Percentiles rank a stretch among this genome's conserved stretches.
Conservation (phyloP, 92 coral and sea anemone species). For the Nematostella vectensis region DNA sequence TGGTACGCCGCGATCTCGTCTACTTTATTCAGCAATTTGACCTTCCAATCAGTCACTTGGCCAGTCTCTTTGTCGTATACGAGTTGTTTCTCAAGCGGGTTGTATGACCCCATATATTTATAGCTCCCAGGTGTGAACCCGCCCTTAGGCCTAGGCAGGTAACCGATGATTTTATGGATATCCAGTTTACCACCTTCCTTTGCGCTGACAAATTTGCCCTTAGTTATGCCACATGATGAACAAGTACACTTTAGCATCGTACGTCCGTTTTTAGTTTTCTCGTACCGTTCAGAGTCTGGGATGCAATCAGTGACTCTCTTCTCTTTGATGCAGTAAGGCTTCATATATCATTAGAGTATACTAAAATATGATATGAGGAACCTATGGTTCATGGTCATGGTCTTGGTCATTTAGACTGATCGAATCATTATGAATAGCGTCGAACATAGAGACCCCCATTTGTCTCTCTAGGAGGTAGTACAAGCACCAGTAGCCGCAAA, state of each 20-base stretch:
- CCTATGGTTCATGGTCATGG: too few species aligned
- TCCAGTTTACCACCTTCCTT: not conserved
- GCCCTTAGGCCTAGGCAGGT: slow-evolving; percentile 8
- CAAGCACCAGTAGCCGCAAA: not conserved
- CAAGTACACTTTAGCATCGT: not conserved
- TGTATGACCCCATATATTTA: too few species aligned
- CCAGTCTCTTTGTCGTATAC: too few species aligned
- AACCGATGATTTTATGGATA: slow-evolving; percentile 6
- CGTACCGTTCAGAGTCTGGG: too few species aligned
- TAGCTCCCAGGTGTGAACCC: slow-evolving; percentile 20
- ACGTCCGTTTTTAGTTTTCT: not conserved
- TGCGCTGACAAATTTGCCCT: not conserved
- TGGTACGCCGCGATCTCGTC: slow-evolving; percentile 21
- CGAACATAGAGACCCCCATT: too few species aligned
- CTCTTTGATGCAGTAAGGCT: too few species aligned
- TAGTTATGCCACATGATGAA: not conserved
- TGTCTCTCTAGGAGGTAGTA: slow-evolving; percentile 1
- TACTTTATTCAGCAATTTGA: slow-evolving; percentile 13
- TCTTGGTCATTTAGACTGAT: too few species aligned
- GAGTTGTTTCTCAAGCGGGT: too few species aligned
- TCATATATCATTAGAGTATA: too few species aligned
- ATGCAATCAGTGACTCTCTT: too few species aligned
- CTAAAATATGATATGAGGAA: too few species aligned
- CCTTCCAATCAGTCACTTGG: slow-evolving; percentile 15
- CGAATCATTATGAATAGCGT: too few species aligned